Conservation (phyloP, 2,797 vertebrate genomes). For the Pseudochirops corinnae region DNA sequence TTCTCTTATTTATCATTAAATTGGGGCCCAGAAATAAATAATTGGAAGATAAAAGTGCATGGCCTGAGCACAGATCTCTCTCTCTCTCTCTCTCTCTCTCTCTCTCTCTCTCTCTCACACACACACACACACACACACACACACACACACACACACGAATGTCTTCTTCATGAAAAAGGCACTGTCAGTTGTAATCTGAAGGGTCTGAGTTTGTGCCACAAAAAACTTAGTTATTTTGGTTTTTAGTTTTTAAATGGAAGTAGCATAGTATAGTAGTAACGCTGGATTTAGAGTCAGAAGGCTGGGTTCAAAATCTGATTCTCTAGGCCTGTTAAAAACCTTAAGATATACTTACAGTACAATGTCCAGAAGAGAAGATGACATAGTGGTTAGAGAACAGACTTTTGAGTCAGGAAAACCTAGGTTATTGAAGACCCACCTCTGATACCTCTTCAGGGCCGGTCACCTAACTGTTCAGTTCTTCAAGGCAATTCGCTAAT, state of each 20-base stretch:
- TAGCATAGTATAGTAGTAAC: background rate
- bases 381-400: background rate
- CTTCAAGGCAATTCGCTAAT: background rate
- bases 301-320: background rate
- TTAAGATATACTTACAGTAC: background rate
- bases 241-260: background rate
- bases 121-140: background rate
- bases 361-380: background rate
- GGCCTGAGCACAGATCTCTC: background rate
- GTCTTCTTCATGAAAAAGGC: background rate
- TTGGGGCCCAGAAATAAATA: background rate
- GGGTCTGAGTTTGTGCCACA: background rate
- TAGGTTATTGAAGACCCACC: background rate
- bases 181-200: background rate
- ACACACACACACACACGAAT: background rate
- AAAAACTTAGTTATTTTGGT: background rate
- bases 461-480: background rate
- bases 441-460: background rate
- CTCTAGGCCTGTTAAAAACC: background rate
- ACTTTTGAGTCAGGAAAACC: background rate
- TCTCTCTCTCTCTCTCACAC: no score
- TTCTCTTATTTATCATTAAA: background rate
- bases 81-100: no score
- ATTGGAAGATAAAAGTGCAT: background rate
- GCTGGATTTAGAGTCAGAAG: background rate